Conservation (phyloP, 2,113 vertebrate species). For the Cephalophus harveyi region DNA sequence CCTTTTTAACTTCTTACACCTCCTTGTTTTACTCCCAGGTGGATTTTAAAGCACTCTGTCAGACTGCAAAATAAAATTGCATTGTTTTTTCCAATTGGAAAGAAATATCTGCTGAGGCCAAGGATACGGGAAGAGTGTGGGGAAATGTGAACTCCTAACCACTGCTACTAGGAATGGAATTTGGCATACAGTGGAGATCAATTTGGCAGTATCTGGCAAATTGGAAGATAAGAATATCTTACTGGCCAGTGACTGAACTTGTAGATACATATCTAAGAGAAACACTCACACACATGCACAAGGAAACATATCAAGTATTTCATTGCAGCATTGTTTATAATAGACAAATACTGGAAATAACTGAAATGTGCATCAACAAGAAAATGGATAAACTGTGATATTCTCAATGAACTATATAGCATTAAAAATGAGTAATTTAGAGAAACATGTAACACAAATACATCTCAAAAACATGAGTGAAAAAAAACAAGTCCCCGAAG, state of each 20-base stretch:
- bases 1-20: background rate
- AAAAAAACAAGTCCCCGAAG: background rate
- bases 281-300: background rate
- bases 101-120: background rate
- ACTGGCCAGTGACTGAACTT: background rate
- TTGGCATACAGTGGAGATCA: background rate
- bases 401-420: background rate
- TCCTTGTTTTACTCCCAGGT: background rate
- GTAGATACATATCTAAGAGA: background rate
- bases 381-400: background rate
- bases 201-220: background rate
- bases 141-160: background rate
- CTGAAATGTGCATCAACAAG: background rate
- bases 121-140: background rate
- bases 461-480: background rate
- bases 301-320: background rate
- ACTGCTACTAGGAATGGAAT: background rate
- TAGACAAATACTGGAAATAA: background rate
- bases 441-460: background rate
- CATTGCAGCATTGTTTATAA: background rate
- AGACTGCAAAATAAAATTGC: slow-evolving; percentile 17
- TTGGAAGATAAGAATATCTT: background rate
- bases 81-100: background rate
- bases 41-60: background rate
- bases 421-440: slow-evolving; percentile 4